A percentile compares a stretch with the other conserved stretches of the same genome.
phyloP scores from a whole-genome alignment of 2,888 invertebrate genomes.

The Dascillus cervinus region DNA sequence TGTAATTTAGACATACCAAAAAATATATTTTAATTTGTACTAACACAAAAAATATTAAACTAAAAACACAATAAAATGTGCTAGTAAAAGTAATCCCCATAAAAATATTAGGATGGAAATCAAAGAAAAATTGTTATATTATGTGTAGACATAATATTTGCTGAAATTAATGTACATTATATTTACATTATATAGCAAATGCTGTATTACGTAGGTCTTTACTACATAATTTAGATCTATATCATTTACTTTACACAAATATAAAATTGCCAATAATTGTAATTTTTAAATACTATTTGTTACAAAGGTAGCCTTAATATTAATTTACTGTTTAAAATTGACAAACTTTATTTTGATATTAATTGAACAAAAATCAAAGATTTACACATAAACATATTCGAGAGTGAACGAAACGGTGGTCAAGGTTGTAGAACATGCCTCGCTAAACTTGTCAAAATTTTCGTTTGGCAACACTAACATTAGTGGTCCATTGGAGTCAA shows the following conservation, averaged over 20 bases:
- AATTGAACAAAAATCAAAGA: no score
- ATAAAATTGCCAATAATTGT: slow-evolving; percentile 41
- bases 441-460: slow-evolving; percentile 1
- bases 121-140: slow-evolving; percentile 15
- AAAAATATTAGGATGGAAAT: slow-evolving; percentile 28
- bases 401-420: no score
- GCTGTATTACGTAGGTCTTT: slow-evolving; percentile 30
- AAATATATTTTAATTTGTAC: slow-evolving; percentile 38
- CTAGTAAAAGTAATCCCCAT: slow-evolving; percentile 29
- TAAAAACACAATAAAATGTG: slow-evolving; percentile 24
- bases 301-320: no score
- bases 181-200: slow-evolving; percentile 42
- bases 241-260: slow-evolving; percentile 29
- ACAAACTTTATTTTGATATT: no score
- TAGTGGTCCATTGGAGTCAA: no score
- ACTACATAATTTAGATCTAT: slow-evolving; percentile 34
- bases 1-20: slow-evolving; percentile 34
- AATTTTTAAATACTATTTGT: no score
- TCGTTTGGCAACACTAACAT: no score
- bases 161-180: slow-evolving; percentile 41
- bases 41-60: slow-evolving; percentile 28
- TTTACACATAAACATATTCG: no score
- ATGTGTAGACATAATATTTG: slow-evolving; percentile 37
- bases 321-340: no score
- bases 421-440: slow-evolving; percentile 1